phyloP scores from a whole-genome alignment of 2,888 invertebrate species.

The Sesia apiformis region DNA sequence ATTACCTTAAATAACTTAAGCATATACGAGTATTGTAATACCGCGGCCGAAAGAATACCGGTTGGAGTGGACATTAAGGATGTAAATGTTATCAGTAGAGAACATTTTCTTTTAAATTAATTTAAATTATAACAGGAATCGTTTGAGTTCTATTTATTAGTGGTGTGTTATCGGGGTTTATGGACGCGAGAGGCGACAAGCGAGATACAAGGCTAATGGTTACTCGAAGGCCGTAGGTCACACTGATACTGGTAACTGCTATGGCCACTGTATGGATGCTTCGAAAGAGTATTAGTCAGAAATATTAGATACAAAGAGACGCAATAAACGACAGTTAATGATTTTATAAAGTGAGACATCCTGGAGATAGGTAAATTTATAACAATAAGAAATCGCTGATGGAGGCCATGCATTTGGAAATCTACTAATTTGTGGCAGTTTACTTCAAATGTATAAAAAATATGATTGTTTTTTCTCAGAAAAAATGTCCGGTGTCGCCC shows the following conservation, averaged over 20 bases:
- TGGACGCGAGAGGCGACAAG: conserved; percentile 30
- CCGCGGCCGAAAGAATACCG: conserved; percentile 24
- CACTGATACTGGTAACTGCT: background rate
- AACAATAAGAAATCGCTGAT: too few species aligned
- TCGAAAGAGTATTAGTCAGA: too few species aligned
- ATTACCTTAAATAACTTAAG: conserved; percentile 52
- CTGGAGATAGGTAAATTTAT: too few species aligned
- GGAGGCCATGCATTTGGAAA: too few species aligned
- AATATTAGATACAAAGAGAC: too few species aligned
- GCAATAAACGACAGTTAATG: too few species aligned
- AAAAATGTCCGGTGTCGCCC: too few species aligned
- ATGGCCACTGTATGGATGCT: too few species aligned
- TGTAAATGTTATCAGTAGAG: conserved; percentile 34
- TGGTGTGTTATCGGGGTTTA: conserved; percentile 14
- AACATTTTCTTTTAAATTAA: conserved; percentile 37
- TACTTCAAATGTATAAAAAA: too few species aligned
- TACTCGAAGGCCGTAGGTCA: background rate
- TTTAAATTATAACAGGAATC: conserved; percentile 35
- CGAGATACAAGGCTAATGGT: conserved; percentile 29
- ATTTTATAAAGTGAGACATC: too few species aligned
- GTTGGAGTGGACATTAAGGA: conserved; percentile 29
- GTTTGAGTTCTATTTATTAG: conserved; percentile 43
- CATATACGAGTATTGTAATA: conserved; percentile 39
- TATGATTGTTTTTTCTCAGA: too few species aligned
- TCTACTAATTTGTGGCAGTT: too few species aligned